Evolutionary conservation across 1,140 invertebrate genomes (phyloP).

Genomic region (Apolygus lucorum): DNA sequence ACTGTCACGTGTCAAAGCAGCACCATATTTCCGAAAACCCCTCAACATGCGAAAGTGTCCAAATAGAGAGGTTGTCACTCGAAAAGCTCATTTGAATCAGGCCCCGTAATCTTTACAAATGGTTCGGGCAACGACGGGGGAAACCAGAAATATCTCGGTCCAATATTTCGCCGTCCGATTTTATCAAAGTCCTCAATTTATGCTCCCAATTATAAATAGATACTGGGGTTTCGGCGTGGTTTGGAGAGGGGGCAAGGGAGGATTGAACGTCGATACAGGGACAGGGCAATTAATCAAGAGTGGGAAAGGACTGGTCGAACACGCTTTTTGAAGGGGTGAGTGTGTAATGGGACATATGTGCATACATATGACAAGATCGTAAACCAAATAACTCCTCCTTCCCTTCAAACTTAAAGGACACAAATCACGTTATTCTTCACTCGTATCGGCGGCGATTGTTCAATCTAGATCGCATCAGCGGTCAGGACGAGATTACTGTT

Average conservation of each 20-base stretch:
- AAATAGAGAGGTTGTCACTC: neutral
- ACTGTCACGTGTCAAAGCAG: no score
- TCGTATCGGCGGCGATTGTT: neutral
- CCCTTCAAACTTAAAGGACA: neutral
- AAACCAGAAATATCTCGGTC: neutral
- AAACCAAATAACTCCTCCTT: slow-evolving; percentile 2
- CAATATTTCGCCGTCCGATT: slow-evolving; percentile 17
- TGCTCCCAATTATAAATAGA: slow-evolving; percentile 19
- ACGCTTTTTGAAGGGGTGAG: no score
- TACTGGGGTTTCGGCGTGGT: neutral
- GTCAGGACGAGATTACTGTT: neutral
- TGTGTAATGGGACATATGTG: slow-evolving; percentile 6
- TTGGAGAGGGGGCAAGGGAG: neutral
- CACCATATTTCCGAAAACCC: no score
- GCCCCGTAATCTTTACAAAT: neutral
- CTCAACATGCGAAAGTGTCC: no score
- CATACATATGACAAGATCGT: slow-evolving; percentile 20
- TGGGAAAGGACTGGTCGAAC: neutral
- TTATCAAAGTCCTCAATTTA: slow-evolving; percentile 8
- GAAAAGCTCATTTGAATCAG: neutral
- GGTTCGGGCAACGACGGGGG: neutral
- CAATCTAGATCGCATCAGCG: neutral
- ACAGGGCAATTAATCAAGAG: slow-evolving; percentile 15
- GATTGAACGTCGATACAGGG: slow-evolving; percentile 7
- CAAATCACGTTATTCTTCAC: neutral